phyloP scores from a whole-genome alignment of 2,113 vertebrate species.

The Actinemys pallida region DNA sequence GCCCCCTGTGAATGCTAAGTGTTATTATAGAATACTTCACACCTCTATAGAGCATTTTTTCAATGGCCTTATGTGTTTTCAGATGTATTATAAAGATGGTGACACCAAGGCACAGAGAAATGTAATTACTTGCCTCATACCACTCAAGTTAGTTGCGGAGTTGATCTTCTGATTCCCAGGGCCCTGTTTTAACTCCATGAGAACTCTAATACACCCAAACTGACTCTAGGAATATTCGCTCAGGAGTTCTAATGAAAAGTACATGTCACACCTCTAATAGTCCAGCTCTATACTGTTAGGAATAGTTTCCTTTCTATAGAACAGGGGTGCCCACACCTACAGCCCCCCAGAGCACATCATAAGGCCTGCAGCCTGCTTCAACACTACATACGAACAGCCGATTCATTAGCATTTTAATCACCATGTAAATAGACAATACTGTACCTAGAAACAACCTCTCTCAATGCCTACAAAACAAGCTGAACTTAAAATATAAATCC shows the following conservation, averaged over 20 bases:
- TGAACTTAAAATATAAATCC: not conserved
- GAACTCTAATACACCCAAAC: rapidly evolving
- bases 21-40: not conserved
- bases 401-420: not conserved
- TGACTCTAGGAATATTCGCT: not conserved
- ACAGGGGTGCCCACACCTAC: not conserved
- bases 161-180: not conserved
- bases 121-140: not conserved
- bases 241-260: not conserved
- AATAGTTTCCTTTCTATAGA: not conserved
- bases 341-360: not conserved
- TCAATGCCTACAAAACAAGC: not conserved
- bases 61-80: not conserved
- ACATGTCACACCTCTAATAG: not conserved
- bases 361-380: not conserved
- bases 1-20: not conserved
- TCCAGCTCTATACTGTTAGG: not conserved
- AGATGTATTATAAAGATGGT: not conserved
- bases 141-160: not conserved
- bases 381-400: not conserved
- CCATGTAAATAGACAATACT: not conserved
- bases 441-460: too few relatives aligned
- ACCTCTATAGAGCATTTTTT: not conserved
- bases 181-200: not conserved
- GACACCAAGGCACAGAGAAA: rapidly evolving